Conservation (phyloP, 2,113 vertebrate genomes). For the Mastomys coucha region DNA sequence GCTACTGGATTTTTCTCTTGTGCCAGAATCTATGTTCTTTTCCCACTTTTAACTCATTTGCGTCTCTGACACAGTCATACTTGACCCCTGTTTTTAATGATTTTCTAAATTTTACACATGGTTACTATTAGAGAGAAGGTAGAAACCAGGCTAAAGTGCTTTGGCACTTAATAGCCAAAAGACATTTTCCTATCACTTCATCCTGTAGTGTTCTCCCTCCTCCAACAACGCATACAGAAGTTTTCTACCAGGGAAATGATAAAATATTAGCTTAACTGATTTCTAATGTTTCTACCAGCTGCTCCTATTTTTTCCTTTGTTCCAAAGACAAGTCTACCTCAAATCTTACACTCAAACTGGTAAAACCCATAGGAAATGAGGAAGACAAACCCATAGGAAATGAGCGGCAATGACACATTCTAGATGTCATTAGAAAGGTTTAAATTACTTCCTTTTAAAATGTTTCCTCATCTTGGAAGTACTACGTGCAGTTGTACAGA, state of each 20-base stretch:
- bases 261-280: neutral
- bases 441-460: slow-evolving; percentile 44
- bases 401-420: neutral
- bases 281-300: neutral
- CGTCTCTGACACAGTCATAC: slow-evolving; percentile 26
- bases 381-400: neutral
- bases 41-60: slow-evolving; percentile 75
- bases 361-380: neutral
- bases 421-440: neutral
- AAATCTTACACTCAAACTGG: neutral
- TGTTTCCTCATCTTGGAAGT: slow-evolving; percentile 1
- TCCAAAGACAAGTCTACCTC: slow-evolving; percentile 6
- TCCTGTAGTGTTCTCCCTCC: neutral
- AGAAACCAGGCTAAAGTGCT: neutral
- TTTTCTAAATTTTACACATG: slow-evolving; percentile 29
- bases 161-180: neutral
- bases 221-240: neutral
- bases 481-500: neutral
- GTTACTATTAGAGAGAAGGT: neutral
- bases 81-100: neutral
- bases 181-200: neutral
- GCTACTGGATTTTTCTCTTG: slow-evolving; percentile 79
- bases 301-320: neutral
- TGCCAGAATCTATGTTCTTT: slow-evolving; percentile 65
- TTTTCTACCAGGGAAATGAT: neutral